Percentiles rank a stretch among this genome's conserved stretches.
Conservation (phyloP, 30 jellyfish, hydroid and myxozoan species). For the Morbakka virulenta region DNA sequence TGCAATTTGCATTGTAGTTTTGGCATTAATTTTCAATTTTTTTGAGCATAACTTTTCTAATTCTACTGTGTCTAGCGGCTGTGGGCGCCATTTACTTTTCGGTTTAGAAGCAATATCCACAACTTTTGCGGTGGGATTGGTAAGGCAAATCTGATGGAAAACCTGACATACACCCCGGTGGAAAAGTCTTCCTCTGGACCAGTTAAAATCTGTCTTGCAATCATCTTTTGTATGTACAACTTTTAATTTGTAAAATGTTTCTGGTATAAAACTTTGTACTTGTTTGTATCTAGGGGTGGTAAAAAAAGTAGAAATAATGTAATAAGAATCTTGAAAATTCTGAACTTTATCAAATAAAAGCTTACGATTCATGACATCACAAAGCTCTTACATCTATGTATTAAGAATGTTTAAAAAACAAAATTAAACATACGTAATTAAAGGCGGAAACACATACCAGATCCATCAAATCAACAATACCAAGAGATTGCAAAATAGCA, state of each 20-base stretch:
- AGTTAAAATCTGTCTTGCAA: constrained; percentile 62
- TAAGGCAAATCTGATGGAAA: constrained; percentile 64
- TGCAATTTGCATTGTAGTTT: constrained; percentile 95
- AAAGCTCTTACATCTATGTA: too few species aligned
- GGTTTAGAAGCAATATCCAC: constrained; percentile 83
- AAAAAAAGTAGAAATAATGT: too few species aligned
- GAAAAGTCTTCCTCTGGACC: constrained; percentile 95
- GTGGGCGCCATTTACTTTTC: constrained; percentile 96
- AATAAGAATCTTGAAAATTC: too few species aligned
- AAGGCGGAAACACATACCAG: too few species aligned
- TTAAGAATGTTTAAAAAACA: too few species aligned
- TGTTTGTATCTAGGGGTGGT: too few species aligned
- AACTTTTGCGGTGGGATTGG: constrained; percentile 89
- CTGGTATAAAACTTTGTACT: constrained; percentile 84
- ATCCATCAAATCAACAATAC: too few species aligned
- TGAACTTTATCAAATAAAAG: too few species aligned
- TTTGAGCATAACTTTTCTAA: constrained; percentile 90
- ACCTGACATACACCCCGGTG: constrained; percentile 65
- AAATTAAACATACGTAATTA: too few species aligned
- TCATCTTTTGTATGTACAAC: constrained; percentile 72
- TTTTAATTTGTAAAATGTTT: constrained; percentile 75
- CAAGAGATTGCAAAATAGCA: too few species aligned
- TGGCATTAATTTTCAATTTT: constrained; percentile 82
- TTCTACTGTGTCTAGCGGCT: constrained; percentile 97
- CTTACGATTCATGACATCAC: too few species aligned